phyloP scores from a whole-genome alignment of 2,113 vertebrate genomes.

The Malurus alboscapulatus region DNA sequence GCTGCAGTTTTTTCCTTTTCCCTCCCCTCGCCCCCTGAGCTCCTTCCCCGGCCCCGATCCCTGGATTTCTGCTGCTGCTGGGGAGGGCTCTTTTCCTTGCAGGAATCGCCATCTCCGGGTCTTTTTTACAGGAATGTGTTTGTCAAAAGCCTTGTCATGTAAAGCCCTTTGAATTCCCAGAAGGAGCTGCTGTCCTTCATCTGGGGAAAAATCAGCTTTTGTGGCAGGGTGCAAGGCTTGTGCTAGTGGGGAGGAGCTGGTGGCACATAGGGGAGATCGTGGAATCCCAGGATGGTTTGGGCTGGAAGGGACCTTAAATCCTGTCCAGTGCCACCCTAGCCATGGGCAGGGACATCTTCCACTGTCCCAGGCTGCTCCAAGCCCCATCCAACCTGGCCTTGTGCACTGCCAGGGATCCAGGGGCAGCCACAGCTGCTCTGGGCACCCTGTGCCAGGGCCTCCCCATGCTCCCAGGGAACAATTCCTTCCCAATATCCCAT shows the following conservation, averaged over 20 bases:
- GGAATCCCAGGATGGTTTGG: background rate
- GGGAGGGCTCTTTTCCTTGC: background rate
- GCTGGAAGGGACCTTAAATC: background rate
- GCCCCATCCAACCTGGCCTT: accelerated
- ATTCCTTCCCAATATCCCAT: background rate
- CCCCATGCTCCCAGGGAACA: background rate
- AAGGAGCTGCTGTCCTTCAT: background rate
- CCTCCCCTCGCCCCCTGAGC: accelerated
- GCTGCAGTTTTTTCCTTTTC: background rate
- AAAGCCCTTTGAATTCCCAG: background rate
- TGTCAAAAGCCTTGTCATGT: background rate
- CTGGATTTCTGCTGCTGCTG: background rate
- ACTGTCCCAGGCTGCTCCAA: accelerated
- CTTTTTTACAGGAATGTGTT: background rate
- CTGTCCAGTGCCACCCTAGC: too few relatives aligned
- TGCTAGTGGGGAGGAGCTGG: background rate
- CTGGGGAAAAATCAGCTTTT: background rate
- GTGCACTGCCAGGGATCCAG: background rate
- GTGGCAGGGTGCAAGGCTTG: background rate
- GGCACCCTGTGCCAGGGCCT: background rate
- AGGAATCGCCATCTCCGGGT: background rate
- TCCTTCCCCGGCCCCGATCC: background rate
- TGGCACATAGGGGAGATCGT: background rate
- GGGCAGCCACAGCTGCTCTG: background rate
- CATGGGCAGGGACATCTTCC: background rate